A percentile compares a stretch with the other conserved stretches of the same genome.
Conservation (phyloP, 2,888 invertebrate species). For the Lobophora halterata region DNA sequence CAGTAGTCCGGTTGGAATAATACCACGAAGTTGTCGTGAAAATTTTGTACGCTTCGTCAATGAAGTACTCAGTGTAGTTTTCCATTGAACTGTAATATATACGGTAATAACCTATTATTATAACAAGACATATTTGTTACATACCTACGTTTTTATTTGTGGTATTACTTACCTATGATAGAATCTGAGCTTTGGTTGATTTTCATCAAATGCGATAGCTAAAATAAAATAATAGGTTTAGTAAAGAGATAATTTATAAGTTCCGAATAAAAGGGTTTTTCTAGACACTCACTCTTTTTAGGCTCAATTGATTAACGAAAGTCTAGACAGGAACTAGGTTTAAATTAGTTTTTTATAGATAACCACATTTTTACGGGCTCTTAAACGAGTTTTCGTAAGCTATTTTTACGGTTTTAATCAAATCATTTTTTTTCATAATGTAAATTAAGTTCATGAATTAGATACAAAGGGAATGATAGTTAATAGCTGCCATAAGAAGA, state of each 20-base stretch:
- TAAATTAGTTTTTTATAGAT: too few species aligned
- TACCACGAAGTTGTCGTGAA: constrained; percentile 55
- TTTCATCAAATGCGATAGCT: constrained; percentile 43
- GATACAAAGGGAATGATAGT: background rate
- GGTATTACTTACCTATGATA: constrained; percentile 37
- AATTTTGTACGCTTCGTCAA: constrained; percentile 44
- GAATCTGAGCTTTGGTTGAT: constrained; percentile 46
- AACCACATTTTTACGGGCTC: background rate
- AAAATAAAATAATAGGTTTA: constrained; percentile 27
- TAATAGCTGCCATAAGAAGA: too few species aligned
- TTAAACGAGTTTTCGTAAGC: constrained; percentile 8
- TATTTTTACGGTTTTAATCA: constrained; percentile 3
- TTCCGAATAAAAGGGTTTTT: too few species aligned
- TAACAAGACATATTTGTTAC: too few species aligned
- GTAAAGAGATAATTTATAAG: too few species aligned
- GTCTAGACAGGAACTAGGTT: constrained; percentile 4
- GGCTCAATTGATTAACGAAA: too few species aligned
- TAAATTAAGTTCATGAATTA: too few species aligned
- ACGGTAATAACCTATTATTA: background rate
- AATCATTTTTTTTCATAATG: constrained; percentile 8
- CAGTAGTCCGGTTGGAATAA: constrained; percentile 45
- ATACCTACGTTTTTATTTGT: background rate
- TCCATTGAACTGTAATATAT: constrained; percentile 50
- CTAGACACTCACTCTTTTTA: too few species aligned
- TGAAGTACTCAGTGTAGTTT: constrained; percentile 53